Percentiles rank a stretch among this genome's conserved stretches.
phyloP scores from a whole-genome alignment of 2,113 vertebrate genomes.

The Danionella cerebrum region DNA sequence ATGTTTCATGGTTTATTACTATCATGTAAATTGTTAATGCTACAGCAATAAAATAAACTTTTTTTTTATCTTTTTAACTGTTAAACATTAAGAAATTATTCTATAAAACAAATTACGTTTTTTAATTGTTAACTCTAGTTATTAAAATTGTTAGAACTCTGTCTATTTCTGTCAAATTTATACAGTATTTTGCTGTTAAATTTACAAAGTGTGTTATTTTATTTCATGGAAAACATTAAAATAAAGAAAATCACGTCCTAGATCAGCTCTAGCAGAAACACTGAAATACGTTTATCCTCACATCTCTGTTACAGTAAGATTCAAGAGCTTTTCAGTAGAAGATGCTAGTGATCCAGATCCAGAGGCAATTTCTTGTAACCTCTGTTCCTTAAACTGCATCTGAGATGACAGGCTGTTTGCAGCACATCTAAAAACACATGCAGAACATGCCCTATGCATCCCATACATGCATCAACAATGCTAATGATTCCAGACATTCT shows the following conservation, averaged over 20 bases:
- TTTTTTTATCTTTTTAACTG: no score
- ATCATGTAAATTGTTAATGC: no score
- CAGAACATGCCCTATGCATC: neutral
- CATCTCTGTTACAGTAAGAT: neutral
- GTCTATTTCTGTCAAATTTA: no score
- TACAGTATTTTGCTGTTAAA: no score
- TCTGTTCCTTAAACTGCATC: neutral
- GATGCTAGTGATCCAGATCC: neutral
- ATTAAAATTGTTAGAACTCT: no score
- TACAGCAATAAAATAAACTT: no score
- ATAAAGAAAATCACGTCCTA: neutral
- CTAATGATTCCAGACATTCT: neutral
- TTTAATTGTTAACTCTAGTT: no score
- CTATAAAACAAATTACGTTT: no score
- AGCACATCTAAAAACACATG: neutral
- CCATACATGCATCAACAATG: neutral
- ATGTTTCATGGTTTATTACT: no score
- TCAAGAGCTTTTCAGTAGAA: neutral
- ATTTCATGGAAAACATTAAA: no score
- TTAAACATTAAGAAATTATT: no score
- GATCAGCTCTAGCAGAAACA: neutral
- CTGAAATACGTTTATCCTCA: neutral
- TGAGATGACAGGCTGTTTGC: slow-evolving; percentile 4
- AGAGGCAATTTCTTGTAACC: neutral
- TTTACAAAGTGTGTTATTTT: no score